Evolutionary conservation across 2,113 vertebrate genomes (phyloP), one percentile per base, ranked within the genome.

Genomic region (Falcunculus frontatus): DNA sequence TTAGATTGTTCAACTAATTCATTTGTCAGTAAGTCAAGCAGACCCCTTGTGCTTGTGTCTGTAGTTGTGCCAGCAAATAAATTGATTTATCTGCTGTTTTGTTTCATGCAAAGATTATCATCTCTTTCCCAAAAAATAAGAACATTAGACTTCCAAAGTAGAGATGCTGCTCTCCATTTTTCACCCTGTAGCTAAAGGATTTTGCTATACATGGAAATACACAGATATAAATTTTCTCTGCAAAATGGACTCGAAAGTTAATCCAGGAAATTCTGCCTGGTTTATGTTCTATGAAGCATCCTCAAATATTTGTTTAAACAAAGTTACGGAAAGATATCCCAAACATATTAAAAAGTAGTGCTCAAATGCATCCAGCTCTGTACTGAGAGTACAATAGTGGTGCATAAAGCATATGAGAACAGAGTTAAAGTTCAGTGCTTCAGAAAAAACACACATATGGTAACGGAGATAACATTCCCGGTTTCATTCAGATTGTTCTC

Each of bases 1-100:
- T 94, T 74, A 93, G 84, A 84, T 74, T 86, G 55, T 87, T 95
- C 69, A 59, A 80, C 21, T 86, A 91, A 81, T 89, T 92, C 37
- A 57, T 88, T 91, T 86, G 63, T 78, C 50, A 70, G 59, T 25
- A 89, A 92, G 65, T 91, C 85, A 87, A 70, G 64, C 29, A 87
- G 88, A 81, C 64, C 62, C 63, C 56, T 80, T 57, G 47, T 84
- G 32, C 64, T 79, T 49, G 26, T 67, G 39, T 92, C 41, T 74
- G 41, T 53, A 59, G 19, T 56, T 56, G 29, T 55, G 55, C 68
- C 84, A 82, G 69, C 10, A 93, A 81, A 87, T 80, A 82, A 19
- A 13, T 2, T 13, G 44, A 87, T 80, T 95, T 72, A 88, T 90
- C 70, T 88, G 47, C 32, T 81, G 29, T 55, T 96, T 95, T 50